A percentile compares a stretch with the other conserved stretches of the same genome.
phyloP scores from a whole-genome alignment of 2,888 invertebrate species.

The Coremacera marginata region DNA sequence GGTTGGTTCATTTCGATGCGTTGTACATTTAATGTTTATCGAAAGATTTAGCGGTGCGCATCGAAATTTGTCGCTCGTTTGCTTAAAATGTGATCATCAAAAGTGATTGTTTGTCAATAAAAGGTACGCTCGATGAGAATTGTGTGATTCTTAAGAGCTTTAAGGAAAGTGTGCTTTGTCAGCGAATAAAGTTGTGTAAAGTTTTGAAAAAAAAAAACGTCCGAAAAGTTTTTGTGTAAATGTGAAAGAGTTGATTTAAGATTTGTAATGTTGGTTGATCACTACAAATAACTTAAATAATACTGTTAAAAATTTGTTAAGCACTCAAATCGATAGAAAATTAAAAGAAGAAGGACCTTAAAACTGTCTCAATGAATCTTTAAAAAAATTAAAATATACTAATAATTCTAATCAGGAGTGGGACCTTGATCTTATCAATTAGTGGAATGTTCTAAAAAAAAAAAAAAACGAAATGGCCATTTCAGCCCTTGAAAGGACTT shows the following conservation, averaged over 20 bases:
- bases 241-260: too few relatives aligned
- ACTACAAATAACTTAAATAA: neutral
- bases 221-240: neutral
- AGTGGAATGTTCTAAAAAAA: too few relatives aligned
- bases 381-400: too few relatives aligned
- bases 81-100: conserved; percentile 38
- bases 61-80: conserved; percentile 40
- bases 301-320: too few relatives aligned
- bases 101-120: conserved; percentile 35
- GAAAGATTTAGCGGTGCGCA: conserved; percentile 51
- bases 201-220: neutral
- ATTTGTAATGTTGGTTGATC: neutral
- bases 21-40: conserved; percentile 49
- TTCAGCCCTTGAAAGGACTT: too few relatives aligned
- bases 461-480: too few relatives aligned
- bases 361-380: too few relatives aligned
- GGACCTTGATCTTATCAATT: too few relatives aligned
- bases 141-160: conserved; percentile 13
- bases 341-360: too few relatives aligned
- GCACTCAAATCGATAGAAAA: too few relatives aligned
- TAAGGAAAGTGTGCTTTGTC: neutral
- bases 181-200: neutral
- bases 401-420: too few relatives aligned
- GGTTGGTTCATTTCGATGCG: neutral
- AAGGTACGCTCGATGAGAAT: conserved; percentile 6